Conservation (phyloP, 2,888 invertebrate species). For the Stenichneumon culpator region DNA sequence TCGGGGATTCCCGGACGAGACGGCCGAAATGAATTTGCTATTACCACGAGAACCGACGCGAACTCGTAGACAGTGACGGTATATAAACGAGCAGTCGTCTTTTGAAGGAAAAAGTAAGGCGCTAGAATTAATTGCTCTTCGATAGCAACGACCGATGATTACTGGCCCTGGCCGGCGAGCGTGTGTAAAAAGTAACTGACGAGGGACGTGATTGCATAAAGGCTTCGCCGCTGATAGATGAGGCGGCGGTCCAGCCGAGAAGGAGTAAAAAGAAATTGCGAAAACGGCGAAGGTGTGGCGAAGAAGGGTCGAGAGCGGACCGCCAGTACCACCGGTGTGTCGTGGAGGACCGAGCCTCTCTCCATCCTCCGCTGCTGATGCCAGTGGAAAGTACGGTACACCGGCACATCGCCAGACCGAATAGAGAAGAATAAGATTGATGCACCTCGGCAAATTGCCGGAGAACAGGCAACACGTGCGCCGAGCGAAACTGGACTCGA, state of each 20-base stretch:
- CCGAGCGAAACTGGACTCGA: conserved; percentile 54
- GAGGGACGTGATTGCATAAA: conserved; percentile 71
- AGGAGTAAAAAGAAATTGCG: conserved; percentile 57
- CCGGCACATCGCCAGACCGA: conserved; percentile 65
- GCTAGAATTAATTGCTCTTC: conserved; percentile 68
- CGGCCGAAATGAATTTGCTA: conserved; percentile 11
- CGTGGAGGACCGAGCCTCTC: conserved; percentile 33
- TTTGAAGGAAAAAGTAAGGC: conserved; percentile 29
- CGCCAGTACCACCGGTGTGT: conserved; percentile 49
- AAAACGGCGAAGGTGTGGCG: conserved; percentile 48
- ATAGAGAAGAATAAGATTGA: conserved; percentile 80
- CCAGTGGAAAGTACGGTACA: conserved; percentile 18
- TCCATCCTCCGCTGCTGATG: conserved; percentile 13
- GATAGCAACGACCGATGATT: conserved; percentile 62
- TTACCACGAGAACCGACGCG: background rate
- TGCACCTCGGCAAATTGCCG: conserved; percentile 77
- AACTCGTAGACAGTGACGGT: background rate
- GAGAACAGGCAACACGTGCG: conserved; percentile 65
- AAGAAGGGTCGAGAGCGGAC: conserved; percentile 1
- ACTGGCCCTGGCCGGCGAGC: conserved; percentile 40
- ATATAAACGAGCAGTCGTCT: conserved; percentile 15
- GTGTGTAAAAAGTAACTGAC: conserved; percentile 63
- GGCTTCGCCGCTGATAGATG: conserved; percentile 68
- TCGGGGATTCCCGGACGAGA: too few relatives aligned
- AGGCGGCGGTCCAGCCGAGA: conserved; percentile 54